Evolutionary conservation across 2,888 invertebrate genomes (phyloP).

Genomic region (Tinea trinotella): DNA sequence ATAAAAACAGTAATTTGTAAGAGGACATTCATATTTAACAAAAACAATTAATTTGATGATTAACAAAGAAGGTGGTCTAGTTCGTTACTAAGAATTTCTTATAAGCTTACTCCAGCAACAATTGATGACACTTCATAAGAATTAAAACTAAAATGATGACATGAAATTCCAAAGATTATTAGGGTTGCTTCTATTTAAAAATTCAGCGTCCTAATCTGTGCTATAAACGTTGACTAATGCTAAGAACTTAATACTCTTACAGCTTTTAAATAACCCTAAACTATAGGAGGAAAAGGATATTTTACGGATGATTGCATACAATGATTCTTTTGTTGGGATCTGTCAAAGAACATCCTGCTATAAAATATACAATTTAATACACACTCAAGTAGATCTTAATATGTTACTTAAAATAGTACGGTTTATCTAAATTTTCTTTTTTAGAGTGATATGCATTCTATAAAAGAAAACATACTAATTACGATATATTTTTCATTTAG

Average conservation of each 20-base stretch:
- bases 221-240: background rate
- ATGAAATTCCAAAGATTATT: background rate
- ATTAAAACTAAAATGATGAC: background rate
- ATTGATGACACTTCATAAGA: background rate
- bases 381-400: too few relatives aligned
- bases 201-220: too few relatives aligned
- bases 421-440: too few relatives aligned
- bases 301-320: background rate
- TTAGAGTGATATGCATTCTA: too few relatives aligned
- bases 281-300: background rate
- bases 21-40: background rate
- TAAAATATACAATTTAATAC: too few relatives aligned
- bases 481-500: too few relatives aligned
- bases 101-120: background rate
- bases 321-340: background rate
- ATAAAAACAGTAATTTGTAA: background rate
- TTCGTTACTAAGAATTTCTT: background rate
- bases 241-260: background rate
- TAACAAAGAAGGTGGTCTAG: slow-evolving; percentile 1
- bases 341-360: background rate
- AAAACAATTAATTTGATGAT: background rate
- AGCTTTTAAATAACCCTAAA: too few relatives aligned
- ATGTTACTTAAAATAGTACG: too few relatives aligned
- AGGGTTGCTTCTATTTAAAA: background rate
- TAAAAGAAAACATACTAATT: too few relatives aligned